Percentiles rank a stretch among this genome's conserved stretches.
Conservation (phyloP, 2,888 invertebrate species). For the Drosophila antonietae region DNA sequence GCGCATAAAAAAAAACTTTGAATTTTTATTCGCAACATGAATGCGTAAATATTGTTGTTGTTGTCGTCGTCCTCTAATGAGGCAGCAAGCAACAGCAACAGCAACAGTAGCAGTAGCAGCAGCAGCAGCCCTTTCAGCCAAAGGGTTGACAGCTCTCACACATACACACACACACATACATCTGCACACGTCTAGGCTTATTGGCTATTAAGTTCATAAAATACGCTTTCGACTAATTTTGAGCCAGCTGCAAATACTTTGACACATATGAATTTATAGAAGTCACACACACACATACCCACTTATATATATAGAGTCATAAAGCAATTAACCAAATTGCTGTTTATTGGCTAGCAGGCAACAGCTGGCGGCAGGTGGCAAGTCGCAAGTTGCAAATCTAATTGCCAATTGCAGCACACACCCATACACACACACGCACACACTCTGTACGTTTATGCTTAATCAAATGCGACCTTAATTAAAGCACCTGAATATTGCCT, state of each 20-base stretch:
- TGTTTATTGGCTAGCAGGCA: constrained; percentile 58
- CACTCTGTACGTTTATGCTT: constrained; percentile 52
- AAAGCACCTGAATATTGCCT: constrained; percentile 28
- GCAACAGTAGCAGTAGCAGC: constrained; percentile 15
- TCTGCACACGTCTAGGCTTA: constrained; percentile 49
- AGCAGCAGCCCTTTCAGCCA: constrained; percentile 29
- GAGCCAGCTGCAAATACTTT: constrained; percentile 53
- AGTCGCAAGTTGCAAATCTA: constrained; percentile 41
- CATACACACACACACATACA: neutral
- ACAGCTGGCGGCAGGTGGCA: constrained; percentile 61
- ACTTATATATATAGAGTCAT: constrained; percentile 28
- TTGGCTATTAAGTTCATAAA: constrained; percentile 72
- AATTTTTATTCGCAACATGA: constrained; percentile 76
- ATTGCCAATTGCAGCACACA: constrained; percentile 51
- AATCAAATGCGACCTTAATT: constrained; percentile 55
- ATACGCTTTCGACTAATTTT: constrained; percentile 64
- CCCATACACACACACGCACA: neutral
- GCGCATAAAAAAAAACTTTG: constrained; percentile 81
- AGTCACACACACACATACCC: constrained; percentile 18
- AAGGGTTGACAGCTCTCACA: constrained; percentile 52
- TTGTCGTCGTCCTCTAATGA: constrained; percentile 57
- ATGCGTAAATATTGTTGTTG: constrained; percentile 57
- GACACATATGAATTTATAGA: constrained; percentile 65
- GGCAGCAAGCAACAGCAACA: constrained; percentile 49
- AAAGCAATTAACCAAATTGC: constrained; percentile 78